Percentiles rank a stretch among this genome's conserved stretches.
These are phyloP conservation scores for Drosophila formosana DNA, from an alignment of 2,888 invertebrate species.

Conservation along the genomic window DNA sequence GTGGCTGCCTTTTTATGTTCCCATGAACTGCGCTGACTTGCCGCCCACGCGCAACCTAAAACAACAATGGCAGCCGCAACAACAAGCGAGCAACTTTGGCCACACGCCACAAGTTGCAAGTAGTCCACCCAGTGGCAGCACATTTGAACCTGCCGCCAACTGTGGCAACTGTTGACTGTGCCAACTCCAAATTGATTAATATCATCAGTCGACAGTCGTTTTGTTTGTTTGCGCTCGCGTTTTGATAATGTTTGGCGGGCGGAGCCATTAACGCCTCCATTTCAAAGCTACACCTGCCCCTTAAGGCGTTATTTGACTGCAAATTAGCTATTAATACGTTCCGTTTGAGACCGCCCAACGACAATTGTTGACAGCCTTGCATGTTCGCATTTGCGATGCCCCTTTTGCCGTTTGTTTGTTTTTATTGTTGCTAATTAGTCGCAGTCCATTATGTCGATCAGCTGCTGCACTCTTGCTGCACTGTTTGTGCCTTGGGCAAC, in stretches of 20 bases:
- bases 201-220: slow-evolving; percentile 53
- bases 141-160: slow-evolving; percentile 61
- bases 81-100: slow-evolving; percentile 42
- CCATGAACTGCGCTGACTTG: slow-evolving; percentile 66
- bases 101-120: slow-evolving; percentile 61
- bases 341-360: slow-evolving; percentile 34
- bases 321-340: slow-evolving; percentile 27
- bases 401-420: slow-evolving; percentile 5
- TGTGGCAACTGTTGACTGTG: slow-evolving; percentile 35
- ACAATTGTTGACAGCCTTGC: slow-evolving; percentile 35
- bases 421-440: slow-evolving; percentile 60
- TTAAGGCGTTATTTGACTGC: slow-evolving; percentile 6
- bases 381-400: slow-evolving; percentile 19
- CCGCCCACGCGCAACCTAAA: slow-evolving; percentile 67
- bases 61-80: slow-evolving; percentile 17
- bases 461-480: slow-evolving; percentile 24
- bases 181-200: slow-evolving; percentile 64
- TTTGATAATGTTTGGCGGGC: slow-evolving; percentile 36
- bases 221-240: slow-evolving; percentile 15
- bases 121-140: slow-evolving; percentile 51
- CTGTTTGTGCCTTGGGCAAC: slow-evolving; percentile 40
- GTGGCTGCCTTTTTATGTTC: slow-evolving; percentile 26
- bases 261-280: slow-evolving; percentile 6
- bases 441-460: slow-evolving; percentile 42
- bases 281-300: neutral